Base-by-base conservation (phyloP, 2,888 invertebrate species). In the Muscina levida region DNA sequence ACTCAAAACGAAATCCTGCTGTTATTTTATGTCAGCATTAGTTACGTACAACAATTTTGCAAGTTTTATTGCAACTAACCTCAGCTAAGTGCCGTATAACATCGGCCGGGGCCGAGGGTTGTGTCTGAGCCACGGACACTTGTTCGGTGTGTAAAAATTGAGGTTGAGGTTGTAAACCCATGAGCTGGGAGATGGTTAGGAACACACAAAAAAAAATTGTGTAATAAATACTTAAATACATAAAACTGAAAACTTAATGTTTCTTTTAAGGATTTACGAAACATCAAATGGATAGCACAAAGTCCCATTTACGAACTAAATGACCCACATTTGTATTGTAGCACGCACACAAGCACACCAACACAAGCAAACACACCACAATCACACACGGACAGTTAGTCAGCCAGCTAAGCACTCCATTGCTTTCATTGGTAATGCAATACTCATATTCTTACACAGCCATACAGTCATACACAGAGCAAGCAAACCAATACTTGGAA, bases 21-120 rank as follows among this genome's bases (percentile, higher is more conserved):
- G 77, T 75, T 77, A 72, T 77, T 81, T 77, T 67, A 77, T 81
- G 81, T 77, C 77, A 81, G 72, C 77, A 81, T 77, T 77, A 72
- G 72, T 77, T 81, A 77, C 62, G 62, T 62, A 42, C 68, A 68
- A 72, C 56, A 57, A 72, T 72, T 75, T 77, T 74, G 46, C 68
- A 77, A 81, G 74, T 77, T 72, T 75, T 77, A 75, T 73, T 59
- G 56, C 65, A 74, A 65, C 67, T 77, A 48, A 75, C 74, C 81
- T 74, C 68, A 77, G 42, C 48, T 15, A 17, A 8, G 22, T 10
- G 51, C 6, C 17, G 19, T 6, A 51, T 15, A 1, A 1, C 15
- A 10, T 17, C 51, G 17, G 22, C 17, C 17, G 51, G 17, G 26
- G 37, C 19, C 8, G 59, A 62, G 42, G 19, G 68, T 77, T 53